These are phyloP conservation scores for Acanthoscelides obtectus DNA, from an alignment of 2,888 invertebrate species.

Conservation along the genomic window DNA sequence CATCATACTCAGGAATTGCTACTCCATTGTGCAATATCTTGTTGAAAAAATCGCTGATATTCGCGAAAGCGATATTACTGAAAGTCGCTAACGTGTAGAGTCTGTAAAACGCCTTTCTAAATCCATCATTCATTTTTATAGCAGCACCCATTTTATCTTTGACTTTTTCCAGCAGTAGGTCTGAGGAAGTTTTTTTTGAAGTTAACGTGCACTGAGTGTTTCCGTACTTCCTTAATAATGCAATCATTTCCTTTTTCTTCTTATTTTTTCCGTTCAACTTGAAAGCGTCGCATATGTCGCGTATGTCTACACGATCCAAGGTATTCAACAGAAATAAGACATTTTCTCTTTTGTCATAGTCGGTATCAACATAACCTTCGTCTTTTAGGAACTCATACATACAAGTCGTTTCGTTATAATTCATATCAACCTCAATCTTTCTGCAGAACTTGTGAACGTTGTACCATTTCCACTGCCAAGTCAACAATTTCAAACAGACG, in stretches of 20 bases:
- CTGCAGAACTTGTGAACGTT: constrained; percentile 27
- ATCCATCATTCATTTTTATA: constrained; percentile 28
- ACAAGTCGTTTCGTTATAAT: constrained; percentile 21
- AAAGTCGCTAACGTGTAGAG: constrained; percentile 35
- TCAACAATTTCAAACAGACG: constrained; percentile 28
- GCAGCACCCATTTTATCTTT: constrained; percentile 31
- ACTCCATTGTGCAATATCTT: constrained; percentile 22
- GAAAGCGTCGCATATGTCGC: constrained; percentile 13
- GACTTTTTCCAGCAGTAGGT: constrained; percentile 30
- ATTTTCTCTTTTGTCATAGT: constrained; percentile 16
- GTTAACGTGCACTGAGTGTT: constrained; percentile 28
- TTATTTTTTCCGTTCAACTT: constrained; percentile 15
- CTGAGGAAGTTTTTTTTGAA: constrained; percentile 24
- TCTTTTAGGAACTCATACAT: constrained; percentile 26
- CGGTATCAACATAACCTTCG: constrained; percentile 28
- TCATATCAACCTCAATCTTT: constrained; percentile 20
- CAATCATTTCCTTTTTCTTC: constrained; percentile 28
- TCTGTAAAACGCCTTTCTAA: constrained; percentile 29
- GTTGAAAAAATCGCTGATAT: constrained; percentile 30
- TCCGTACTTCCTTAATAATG: constrained; percentile 25
- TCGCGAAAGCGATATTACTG: constrained; percentile 27
- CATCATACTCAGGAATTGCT: constrained; percentile 27
- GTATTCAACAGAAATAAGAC: constrained; percentile 14
- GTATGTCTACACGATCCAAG: constrained; percentile 14
- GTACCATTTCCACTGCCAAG: constrained; percentile 27